Evolutionary conservation across 2,888 invertebrate genomes (phyloP).

Genomic region (Apodemia zela): DNA sequence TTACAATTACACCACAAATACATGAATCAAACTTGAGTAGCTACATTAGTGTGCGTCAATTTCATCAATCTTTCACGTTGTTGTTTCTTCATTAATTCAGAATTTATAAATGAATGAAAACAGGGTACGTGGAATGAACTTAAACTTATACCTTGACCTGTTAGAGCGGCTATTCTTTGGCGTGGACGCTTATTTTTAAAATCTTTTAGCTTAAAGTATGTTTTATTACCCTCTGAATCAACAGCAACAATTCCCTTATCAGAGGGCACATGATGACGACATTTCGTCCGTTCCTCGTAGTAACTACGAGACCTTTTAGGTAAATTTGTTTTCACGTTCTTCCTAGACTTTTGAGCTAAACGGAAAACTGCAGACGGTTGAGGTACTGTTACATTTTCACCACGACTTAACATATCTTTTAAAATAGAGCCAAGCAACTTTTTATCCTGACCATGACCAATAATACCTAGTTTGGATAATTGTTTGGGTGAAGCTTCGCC

Average conservation of each 20-base stretch:
- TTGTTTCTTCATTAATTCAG: conserved; percentile 52
- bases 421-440: conserved; percentile 50
- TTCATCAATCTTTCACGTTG: conserved; percentile 40
- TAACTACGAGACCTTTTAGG: conserved; percentile 21
- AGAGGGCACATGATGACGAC: conserved; percentile 54
- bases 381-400: conserved; percentile 55
- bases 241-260: conserved; percentile 57
- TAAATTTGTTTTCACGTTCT: conserved; percentile 22
- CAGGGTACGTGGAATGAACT: conserved; percentile 69
- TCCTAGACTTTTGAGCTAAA: conserved; percentile 28
- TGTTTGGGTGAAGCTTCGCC: conserved; percentile 53
- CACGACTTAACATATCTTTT: conserved; percentile 49
- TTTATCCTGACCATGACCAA: conserved; percentile 65
- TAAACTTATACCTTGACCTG: conserved; percentile 55
- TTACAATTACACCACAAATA: conserved; percentile 41
- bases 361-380: conserved; percentile 43
- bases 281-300: conserved; percentile 40
- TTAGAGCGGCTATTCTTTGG: conserved; percentile 45
- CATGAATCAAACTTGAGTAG: conserved; percentile 25
- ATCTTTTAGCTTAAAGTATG: conserved; percentile 51
- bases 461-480: conserved; percentile 62
- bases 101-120: conserved; percentile 59
- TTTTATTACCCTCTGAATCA: conserved; percentile 53
- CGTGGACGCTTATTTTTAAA: conserved; percentile 47
- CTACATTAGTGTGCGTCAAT: conserved; percentile 28